Base-by-base conservation (phyloP, 1,140 invertebrate species). In the Megathymus violae region DNA sequence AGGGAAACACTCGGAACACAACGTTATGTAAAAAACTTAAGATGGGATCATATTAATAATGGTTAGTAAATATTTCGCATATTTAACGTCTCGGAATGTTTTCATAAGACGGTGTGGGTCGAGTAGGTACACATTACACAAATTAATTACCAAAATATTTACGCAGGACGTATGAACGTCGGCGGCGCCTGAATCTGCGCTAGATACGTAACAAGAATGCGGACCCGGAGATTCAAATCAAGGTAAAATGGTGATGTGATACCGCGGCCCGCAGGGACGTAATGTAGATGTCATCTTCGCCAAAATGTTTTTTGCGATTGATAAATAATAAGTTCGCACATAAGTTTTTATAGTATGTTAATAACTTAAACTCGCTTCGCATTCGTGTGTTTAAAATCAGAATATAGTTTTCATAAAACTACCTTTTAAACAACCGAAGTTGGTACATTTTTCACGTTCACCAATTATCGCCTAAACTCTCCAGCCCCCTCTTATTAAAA, bases 81-180 rank as follows among this genome's bases (percentile, higher is more conserved):
- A 70, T 71, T 74, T 70, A 67, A 67, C 47, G 64, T 68, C 54
- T 62, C 64, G 73, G 77, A 78, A 80, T 81, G 69, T 74, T 74
- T 70, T 78, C 65, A 71, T 65, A 76, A 61, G 38, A 67, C 63
- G 71, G 52, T 74, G 62, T 75, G 67, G 61, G 74, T 64, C 69
- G 72, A 75, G 5, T 22, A 22, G 19, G 19, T 22, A 22, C 19
- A 22, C 19, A 22, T 68, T 78, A 82, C 60, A 85, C 79, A 82
- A 44, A 58, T 89, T 86, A 89, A 88, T 89, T 89, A 85, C 82
- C 78, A 82, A 88, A 87, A 87, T 87, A 87, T 89, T 88, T 79
- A 82, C 78, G 78, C 74, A 76, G 71, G 77, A 76, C 69, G 73
- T 70, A 71, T 66, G 67, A 76, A 74, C 73, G 50, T 10, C 76